Conservation (phyloP, 1,140 invertebrate species). For the Drosophila teissieri region DNA sequence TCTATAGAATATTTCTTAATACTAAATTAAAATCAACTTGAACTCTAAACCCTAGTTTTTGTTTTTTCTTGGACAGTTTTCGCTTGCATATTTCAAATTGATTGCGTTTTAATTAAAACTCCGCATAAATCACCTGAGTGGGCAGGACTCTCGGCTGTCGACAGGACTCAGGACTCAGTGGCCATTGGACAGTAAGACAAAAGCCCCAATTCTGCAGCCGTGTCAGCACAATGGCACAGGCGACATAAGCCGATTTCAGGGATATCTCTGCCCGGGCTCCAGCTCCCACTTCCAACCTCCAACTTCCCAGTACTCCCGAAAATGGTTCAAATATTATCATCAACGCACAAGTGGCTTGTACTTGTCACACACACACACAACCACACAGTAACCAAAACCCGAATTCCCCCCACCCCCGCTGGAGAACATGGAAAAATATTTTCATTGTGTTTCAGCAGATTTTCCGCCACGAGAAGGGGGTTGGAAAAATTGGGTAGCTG, state of each 20-base stretch:
- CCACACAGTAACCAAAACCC: conserved; percentile 15
- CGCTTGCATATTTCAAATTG: conserved; percentile 59
- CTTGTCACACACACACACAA: conserved; percentile 68
- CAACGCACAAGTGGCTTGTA: conserved; percentile 82
- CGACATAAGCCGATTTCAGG: conserved; percentile 81
- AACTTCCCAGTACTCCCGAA: conserved; percentile 1
- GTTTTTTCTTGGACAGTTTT: conserved; percentile 15
- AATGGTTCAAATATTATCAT: conserved; percentile 78
- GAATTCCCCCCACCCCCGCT: neutral
- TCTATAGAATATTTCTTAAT: too few relatives aligned
- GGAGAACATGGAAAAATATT: conserved; percentile 73
- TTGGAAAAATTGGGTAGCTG: conserved; percentile 72
- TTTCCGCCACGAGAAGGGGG: conserved; percentile 67
- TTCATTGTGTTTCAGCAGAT: conserved; percentile 83
- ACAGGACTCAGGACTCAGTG: conserved; percentile 1
- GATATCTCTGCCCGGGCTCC: conserved; percentile 59
- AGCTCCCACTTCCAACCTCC: conserved; percentile 15
- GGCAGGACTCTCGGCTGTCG: conserved; percentile 20
- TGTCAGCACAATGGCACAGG: conserved; percentile 76
- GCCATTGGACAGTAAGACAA: conserved; percentile 38
- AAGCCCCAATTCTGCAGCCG: conserved; percentile 50
- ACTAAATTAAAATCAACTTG: neutral
- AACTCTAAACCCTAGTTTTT: conserved; percentile 4
- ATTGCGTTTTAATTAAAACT: conserved; percentile 77
- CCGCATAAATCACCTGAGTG: conserved; percentile 67